phyloP scores from a whole-genome alignment of 2,888 invertebrate genomes.

The Tanypteryx hageni region DNA sequence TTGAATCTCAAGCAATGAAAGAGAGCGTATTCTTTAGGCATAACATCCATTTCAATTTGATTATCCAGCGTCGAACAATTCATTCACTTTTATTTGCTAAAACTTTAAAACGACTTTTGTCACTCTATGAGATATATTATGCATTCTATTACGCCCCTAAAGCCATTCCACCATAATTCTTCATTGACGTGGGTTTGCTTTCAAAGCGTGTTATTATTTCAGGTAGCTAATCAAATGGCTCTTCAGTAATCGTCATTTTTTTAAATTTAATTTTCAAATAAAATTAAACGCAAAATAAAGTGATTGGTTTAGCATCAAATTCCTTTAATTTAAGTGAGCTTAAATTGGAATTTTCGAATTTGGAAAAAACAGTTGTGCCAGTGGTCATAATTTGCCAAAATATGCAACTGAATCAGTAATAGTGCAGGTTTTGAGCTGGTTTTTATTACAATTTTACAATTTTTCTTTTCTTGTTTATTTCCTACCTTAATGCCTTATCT shows the following conservation, averaged over 20 bases:
- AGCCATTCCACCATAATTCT: not conserved
- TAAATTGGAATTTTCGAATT: too few relatives aligned
- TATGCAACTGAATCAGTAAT: too few relatives aligned
- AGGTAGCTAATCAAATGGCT: not conserved
- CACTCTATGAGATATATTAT: conserved; percentile 6
- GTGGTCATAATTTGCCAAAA: too few relatives aligned
- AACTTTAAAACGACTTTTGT: not conserved
- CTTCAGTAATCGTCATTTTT: not conserved
- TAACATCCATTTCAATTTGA: not conserved
- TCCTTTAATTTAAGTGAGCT: too few relatives aligned
- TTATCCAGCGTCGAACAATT: not conserved
- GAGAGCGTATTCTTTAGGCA: not conserved
- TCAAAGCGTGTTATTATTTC: not conserved
- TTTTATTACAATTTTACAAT: too few relatives aligned
- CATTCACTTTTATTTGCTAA: not conserved
- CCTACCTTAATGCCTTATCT: too few relatives aligned
- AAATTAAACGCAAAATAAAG: not conserved
- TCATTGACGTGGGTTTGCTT: not conserved
- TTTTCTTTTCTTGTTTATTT: too few relatives aligned
- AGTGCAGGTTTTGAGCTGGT: too few relatives aligned
- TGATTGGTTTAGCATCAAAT: too few relatives aligned
- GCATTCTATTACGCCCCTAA: not conserved
- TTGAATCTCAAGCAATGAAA: not conserved
- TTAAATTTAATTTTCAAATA: not conserved
- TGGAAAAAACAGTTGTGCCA: too few relatives aligned